Base-by-base conservation (phyloP, 2,888 invertebrate species). In the Megalurothrips usitatus region DNA sequence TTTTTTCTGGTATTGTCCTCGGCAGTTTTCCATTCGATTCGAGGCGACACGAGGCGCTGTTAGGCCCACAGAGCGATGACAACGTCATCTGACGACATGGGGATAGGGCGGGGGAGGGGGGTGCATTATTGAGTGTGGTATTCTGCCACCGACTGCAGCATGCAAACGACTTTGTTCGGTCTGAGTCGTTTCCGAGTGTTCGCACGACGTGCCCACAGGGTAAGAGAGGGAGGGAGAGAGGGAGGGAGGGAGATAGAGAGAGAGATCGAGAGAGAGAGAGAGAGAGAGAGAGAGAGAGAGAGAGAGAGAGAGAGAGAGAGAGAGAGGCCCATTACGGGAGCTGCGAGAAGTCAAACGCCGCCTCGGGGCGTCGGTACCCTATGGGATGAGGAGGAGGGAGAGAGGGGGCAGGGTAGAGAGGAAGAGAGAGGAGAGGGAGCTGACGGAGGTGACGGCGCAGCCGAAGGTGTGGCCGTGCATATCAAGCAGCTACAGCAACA, bases 311-410 rank as follows among this genome's bases (percentile, higher is more conserved):
- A 58, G 58, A 58, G 58, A 58, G 58, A 58, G 58, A 58, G 58
- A 58, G 58, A 4, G 58, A n/a, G 17, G 17, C 58, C 68, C 68
- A 75, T 75, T 26, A 26, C 68, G 68, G 68, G 68, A 75, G 68
- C 68, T 75, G 68, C 23, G 68, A 75, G 68, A 75, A 75, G 68
- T 75, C 68, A 26, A 23, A 75, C 68, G 68, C 23, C 68, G 68
- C 68, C 68, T 12, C 68, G 68, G 68, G 68, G 68, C 26, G 23
- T 26, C 6, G 23, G 68, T 68, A 68, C 26, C 23, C 68, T 75
- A 26, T 68, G 23, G 23, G 17, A 58, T 11, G 58, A 58, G 58
- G 14, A 0, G 58, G 58, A 19, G 14, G 58, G 58, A 6, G 12
- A 17, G 10, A 14, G 58, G 34, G 34, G 34, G n/a, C n/a, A n/a